Percentiles rank a stretch among this genome's conserved stretches.
phyloP scores from a whole-genome alignment of 1,140 invertebrate species.

The Apis cerana region DNA sequence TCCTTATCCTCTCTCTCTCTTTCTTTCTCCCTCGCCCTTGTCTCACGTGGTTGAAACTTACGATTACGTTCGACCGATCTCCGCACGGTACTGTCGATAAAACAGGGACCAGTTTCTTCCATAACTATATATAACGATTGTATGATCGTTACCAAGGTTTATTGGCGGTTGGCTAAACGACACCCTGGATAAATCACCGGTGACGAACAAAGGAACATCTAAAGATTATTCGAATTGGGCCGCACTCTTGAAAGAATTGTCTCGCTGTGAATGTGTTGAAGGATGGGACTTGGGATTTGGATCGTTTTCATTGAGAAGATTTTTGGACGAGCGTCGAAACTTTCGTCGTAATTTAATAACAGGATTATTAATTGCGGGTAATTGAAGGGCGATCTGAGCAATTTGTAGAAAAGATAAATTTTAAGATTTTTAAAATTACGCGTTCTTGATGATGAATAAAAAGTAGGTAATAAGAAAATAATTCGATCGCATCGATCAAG shows the following conservation, averaged over 20 bases:
- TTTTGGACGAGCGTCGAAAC: neutral
- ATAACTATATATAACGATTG: slow-evolving; percentile 66
- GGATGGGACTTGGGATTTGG: neutral
- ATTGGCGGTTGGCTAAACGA: slow-evolving; percentile 16
- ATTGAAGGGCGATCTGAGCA: neutral
- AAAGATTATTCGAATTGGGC: neutral
- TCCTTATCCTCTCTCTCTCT: slow-evolving; percentile 38
- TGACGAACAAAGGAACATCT: neutral
- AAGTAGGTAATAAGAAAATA: no score
- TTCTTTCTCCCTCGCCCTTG: neutral
- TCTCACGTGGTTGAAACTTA: slow-evolving; percentile 9
- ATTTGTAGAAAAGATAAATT: neutral
- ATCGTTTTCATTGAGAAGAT: neutral
- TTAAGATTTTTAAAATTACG: no score
- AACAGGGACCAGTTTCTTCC: slow-evolving; percentile 71
- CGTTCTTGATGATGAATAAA: no score
- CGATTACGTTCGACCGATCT: slow-evolving; percentile 46
- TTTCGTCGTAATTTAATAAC: neutral
- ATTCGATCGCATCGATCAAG: no score
- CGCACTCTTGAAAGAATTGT: neutral
- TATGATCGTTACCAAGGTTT: slow-evolving; percentile 52
- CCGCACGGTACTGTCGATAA: slow-evolving; percentile 28
- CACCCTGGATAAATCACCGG: slow-evolving; percentile 36
- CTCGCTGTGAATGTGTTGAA: neutral
- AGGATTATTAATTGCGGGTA: neutral